phyloP scores from a whole-genome alignment of 2,797 vertebrate genomes.

The Phrynocephalus forsythii region DNA sequence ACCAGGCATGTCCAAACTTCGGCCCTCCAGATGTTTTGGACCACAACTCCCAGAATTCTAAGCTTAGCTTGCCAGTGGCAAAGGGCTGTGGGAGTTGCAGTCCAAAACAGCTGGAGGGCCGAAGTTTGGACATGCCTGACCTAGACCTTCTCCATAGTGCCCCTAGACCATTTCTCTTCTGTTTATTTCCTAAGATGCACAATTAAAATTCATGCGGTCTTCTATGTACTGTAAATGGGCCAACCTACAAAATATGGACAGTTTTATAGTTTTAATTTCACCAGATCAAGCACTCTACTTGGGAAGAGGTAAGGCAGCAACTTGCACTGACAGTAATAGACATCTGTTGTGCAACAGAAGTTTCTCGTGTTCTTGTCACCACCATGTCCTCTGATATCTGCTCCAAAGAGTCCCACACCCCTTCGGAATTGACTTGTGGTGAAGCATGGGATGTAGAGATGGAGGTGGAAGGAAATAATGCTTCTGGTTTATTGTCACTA shows the following conservation, averaged over 20 bases:
- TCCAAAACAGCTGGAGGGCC: no score
- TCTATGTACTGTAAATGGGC: neutral
- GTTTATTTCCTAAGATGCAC: neutral
- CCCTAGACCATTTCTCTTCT: neutral
- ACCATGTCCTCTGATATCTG: no score
- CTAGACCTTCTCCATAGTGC: neutral
- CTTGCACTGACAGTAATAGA: neutral
- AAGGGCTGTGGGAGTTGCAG: no score
- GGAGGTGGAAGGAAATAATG: neutral
- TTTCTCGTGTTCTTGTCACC: neutral
- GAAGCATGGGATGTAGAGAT: neutral
- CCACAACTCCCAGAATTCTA: no score
- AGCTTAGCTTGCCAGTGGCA: no score
- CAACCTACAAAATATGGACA: no score
- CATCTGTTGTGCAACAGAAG: neutral
- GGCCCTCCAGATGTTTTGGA: no score
- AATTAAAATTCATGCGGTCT: neutral
- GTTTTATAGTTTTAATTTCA: neutral
- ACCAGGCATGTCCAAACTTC: neutral
- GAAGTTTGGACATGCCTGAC: no score
- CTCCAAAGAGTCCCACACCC: neutral
- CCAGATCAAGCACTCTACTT: neutral
- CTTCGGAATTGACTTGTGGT: neutral
- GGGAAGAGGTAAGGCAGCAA: neutral
- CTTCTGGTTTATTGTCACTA: neutral